Base-by-base conservation (phyloP, 2,113 vertebrate genomes). In the Pseudopodoces humilis region DNA sequence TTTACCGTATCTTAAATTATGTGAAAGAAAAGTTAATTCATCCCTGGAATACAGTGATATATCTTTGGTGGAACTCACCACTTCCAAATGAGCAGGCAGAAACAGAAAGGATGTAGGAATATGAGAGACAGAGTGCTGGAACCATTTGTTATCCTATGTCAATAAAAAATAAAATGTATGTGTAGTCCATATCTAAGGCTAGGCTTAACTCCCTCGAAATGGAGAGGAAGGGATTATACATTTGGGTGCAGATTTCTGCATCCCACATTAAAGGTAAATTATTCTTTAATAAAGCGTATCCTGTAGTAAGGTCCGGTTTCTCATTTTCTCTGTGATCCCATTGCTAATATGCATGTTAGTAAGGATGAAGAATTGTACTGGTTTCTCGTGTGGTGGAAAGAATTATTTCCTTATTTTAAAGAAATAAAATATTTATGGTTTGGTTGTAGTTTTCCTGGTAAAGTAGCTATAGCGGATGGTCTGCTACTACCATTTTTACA, bases 331-430 rank as follows among this genome's bases (percentile, higher is more conserved):
- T 46, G 43, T 21, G 17, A 62, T 46, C 18, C 37, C 22, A 16
- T n/a, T 82, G 30, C 16, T 56, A 52, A 81, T 8, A 41, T 24
- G 3, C 12, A 33, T 24, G 16, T 17, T 63, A 63, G 30, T 70
- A 67, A 83, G 7, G 22, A 50, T 33, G 13, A 83, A 65, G n/a
- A 79, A 63, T 20, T 68, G 2, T 22, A 25, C 20, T 44, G 6
- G 4, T 65, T 62, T 62, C 60, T 53, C 39, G 50, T 0, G 0
- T 39, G 17, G n/a, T 21, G 1, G 17, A 84, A 94, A 74, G 3
- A 62, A 47, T 49, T 77, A 3, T 41, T 80, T 63, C 37, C 7
- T 50, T 37, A 30, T 83, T 85, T 88, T 27, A 49, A 27, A 75
- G 24, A 52, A 46, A 19, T 68, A 67, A 91, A 84, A 50, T 49